Percentiles rank a stretch among this genome's conserved stretches.
These are phyloP conservation scores for Atrichornis clamosus DNA, from an alignment of 2,113 vertebrate genomes.

Conservation along the genomic window DNA sequence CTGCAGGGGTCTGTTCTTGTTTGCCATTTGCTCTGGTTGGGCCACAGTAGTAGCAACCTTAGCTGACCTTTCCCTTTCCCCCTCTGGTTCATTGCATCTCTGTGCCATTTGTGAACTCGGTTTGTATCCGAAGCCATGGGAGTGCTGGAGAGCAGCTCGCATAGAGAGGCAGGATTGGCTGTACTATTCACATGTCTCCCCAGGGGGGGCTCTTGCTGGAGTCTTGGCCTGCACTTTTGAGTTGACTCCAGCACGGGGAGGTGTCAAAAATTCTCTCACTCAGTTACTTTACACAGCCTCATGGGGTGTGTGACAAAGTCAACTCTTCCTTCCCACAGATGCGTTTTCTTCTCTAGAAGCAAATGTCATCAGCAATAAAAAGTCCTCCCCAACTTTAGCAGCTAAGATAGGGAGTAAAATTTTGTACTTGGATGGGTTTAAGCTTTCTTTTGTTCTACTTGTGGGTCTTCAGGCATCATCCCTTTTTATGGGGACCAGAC, in stretches of 20 bases:
- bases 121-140: not conserved
- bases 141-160: not conserved
- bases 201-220: not conserved
- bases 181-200: not conserved
- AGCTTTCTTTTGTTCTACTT: not conserved
- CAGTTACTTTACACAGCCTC: conserved; percentile 2
- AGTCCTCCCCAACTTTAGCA: not conserved
- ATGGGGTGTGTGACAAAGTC: not conserved
- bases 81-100: not conserved
- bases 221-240: not conserved
- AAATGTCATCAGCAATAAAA: not conserved
- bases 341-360: not conserved
- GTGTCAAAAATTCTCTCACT: conserved; percentile 33
- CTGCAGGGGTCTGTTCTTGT: not conserved
- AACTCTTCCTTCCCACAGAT: not conserved
- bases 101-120: not conserved
- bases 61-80: not conserved
- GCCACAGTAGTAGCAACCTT: not conserved
- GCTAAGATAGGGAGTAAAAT: not conserved
- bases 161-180: not conserved
- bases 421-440: not conserved
- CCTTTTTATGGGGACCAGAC: not conserved
- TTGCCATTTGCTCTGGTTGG: not conserved
- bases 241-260: not conserved
- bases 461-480: not conserved